Evolutionary conservation across 2,888 invertebrate genomes (phyloP).

Genomic region (Chesias legatella): DNA sequence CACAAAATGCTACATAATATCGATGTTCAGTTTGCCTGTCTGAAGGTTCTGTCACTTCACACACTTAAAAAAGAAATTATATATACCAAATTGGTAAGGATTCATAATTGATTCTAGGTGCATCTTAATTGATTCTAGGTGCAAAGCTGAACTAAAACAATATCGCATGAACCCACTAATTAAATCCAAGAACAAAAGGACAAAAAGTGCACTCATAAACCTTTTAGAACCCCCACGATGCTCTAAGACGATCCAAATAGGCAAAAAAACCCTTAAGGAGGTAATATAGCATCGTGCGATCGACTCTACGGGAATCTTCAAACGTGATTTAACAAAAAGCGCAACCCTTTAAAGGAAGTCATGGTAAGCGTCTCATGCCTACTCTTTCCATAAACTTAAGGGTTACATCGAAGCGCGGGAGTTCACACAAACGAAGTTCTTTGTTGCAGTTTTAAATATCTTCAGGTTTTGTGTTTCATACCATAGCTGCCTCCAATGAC

Average conservation of each 20-base stretch:
- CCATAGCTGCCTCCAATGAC: no score
- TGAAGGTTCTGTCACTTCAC: no score
- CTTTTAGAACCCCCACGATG: constrained; percentile 74
- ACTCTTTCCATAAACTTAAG: constrained; percentile 71
- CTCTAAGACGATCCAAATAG: constrained; percentile 50
- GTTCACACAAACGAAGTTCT: no score
- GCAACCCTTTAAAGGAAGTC: constrained; percentile 77
- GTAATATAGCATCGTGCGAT: constrained; percentile 62
- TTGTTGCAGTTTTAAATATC: no score
- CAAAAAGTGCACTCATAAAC: constrained; percentile 59
- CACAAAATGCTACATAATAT: no score
- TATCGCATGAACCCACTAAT: constrained; percentile 64
- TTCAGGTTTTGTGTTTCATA: no score
- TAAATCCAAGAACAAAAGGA: constrained; percentile 64
- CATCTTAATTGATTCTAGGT: no score
- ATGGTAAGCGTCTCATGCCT: constrained; percentile 66
- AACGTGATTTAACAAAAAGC: constrained; percentile 73
- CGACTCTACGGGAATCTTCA: constrained; percentile 55
- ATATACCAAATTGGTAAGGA: constrained; percentile 18
- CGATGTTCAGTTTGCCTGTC: no score
- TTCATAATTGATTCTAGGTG: constrained; percentile 26
- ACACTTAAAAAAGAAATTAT: no score
- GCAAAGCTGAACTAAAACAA: constrained; percentile 49
- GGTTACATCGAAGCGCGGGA: no score
- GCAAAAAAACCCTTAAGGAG: constrained; percentile 54